Evolutionary conservation across 2,888 invertebrate species (phyloP), one percentile per base, ranked within the genome.

Genomic region (Sinodicranocentrus sp.): DNA sequence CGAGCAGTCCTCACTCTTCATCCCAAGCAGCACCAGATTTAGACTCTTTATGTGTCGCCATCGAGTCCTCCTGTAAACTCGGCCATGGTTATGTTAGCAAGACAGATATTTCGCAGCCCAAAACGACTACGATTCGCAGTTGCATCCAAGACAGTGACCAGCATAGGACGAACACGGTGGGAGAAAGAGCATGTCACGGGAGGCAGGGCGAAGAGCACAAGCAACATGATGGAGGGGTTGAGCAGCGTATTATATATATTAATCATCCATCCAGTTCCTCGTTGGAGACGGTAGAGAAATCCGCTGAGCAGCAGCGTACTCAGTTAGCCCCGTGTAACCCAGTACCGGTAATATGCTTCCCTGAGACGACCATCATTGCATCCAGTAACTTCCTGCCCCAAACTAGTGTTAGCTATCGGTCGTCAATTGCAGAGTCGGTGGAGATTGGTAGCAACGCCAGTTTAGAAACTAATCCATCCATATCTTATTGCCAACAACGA

Each of bases 1-100:
- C 87, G 44, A 85, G 83, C 39, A 82, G 73, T 78, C 80, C 76
- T 33, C 86, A 84, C 70, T 59, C 86, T 15, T 75, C 76, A 13
- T 72, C 76, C 8, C 80, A 85, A 25, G 75, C 86, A 13, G 85
- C 85, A 10, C 86, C 88, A 13, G 89, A 89, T 73, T 87, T 87
- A 17, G 89, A 89, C 80, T 84, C 86, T 13, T 48, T 89, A 5
- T 67, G 87, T 39, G 13, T 88, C 43, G 86, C 87, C 15, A 83
- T 88, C 5, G 86, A 88, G 65, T 86, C 86, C 8, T 86, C 83
- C 26, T 85, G 87, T 44, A 70, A 83, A 6, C 67, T 83, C n/a
- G 82, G 72, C 23, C 70, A 82, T 57, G 80, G 80, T 19, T 63
- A 70, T 26, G 65, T 72, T 54, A 72, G 78, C 8, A 85, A 79